Conservation (phyloP, 2,888 invertebrate species). For the Philereme vetulata region DNA sequence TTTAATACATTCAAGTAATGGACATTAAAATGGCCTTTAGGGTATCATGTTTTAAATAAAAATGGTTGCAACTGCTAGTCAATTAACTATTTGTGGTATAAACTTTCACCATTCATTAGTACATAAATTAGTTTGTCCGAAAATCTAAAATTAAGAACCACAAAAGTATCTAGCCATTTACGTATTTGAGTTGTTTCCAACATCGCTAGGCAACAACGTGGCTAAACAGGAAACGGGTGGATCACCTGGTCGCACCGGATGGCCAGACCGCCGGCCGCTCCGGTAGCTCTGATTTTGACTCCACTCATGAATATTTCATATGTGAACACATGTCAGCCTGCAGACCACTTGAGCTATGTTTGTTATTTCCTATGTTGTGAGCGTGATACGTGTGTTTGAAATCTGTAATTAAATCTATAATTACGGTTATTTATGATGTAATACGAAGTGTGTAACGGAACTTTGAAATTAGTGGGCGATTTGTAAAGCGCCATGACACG, state of each 20-base stretch:
- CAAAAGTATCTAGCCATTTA: constrained; percentile 9
- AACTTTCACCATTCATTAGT: too few relatives aligned
- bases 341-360: constrained; percentile 24
- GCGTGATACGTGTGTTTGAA: background rate
- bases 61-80: too few relatives aligned
- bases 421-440: too few relatives aligned
- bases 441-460: too few relatives aligned
- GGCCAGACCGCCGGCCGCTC: constrained; percentile 23
- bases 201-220: constrained; percentile 21
- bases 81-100: too few relatives aligned
- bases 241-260: constrained; percentile 42
- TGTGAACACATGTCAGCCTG: constrained; percentile 30
- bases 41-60: too few relatives aligned
- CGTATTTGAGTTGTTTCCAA: constrained; percentile 11
- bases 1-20: too few relatives aligned
- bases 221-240: constrained; percentile 39
- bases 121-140: background rate
- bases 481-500: too few relatives aligned
- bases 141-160: constrained; percentile 2
- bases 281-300: constrained; percentile 46
- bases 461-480: too few relatives aligned
- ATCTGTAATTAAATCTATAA: too few relatives aligned
- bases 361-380: constrained; percentile 30
- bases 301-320: constrained; percentile 59
- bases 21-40: too few relatives aligned